Evolutionary conservation across 1,140 invertebrate genomes (phyloP), one percentile per base, ranked within the genome.

Genomic region (Acromyrmex heyeri): DNA sequence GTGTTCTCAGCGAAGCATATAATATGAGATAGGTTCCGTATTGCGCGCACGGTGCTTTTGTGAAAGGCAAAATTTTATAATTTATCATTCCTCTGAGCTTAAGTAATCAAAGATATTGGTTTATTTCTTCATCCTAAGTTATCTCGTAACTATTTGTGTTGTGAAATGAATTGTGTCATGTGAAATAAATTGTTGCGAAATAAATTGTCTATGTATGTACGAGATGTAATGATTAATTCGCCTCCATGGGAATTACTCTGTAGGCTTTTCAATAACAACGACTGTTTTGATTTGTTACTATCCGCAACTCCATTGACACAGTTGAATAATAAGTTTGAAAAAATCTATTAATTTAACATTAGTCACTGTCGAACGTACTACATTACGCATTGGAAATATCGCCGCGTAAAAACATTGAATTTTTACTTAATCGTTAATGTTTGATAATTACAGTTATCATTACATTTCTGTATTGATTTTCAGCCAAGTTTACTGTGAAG

Each of bases 401-500:
- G 65, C 4, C 14, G 24, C 57, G 38, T 44, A 48, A 34, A 10
- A 44, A 50, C 6, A 10, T 73, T 12, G 14, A 34, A 73, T 61
- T 50, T 61, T 57, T 70, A 70, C 5, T 6, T 70, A 57, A 81
- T 70, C 27, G 30, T 14, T 10, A 16, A 70, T 59, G 18, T 73
- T 82, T 73, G 67, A 53, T 57, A 24, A 61, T 82, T 48, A 50
- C 18, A 61, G 8, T 50, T 82, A 18, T 59, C n/a, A 12, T 79
- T 14, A 5, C 34, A 30, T 12, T 24, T 24, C 61, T 44, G 6
- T 77, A 77, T 88, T 59, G 30, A 38, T 87, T 94, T 95, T 55
- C 94, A 98, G 98, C 92, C 88, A 96, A 92, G 97, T 99, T 88
- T 99, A 98, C 94, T 99, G 98, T 92, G 95, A 97, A 89, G 98